Evolutionary conservation across 2,113 vertebrate genomes (phyloP), one percentile per base, ranked within the genome.

Genomic region (Phyllostomus discolor): DNA sequence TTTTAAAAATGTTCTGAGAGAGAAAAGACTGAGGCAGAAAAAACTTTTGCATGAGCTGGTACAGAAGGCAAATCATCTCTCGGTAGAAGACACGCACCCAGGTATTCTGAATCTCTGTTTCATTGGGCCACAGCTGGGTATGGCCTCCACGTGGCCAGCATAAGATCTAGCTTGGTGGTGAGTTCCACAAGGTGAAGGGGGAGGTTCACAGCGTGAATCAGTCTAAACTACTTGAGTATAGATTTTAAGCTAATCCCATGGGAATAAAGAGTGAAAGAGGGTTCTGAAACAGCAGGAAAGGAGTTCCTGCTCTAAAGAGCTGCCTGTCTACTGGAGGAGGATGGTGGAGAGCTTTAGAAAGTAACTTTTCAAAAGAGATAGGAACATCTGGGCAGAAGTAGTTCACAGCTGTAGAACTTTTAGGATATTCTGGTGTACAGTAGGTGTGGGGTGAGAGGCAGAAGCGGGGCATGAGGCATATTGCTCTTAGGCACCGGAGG

Each of bases 1-100:
- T 97, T 99, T 99, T 98, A 99, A 99, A 97, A 99, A 98, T 38
- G 99, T 99, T 91, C 98, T 99, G 93, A 99, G 97, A 97, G 99
- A 99, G 97, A 99, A 99, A 98, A 99, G 98, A 93, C 98, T 99
- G 97, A 99, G 98, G 92, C 99, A 98, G 89, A 99, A 99, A 87
- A 99, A 98, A 94, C 98, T 99, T 96, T 98, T 99, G 94, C 99
- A 98, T 95, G 99, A 99, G 90, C 97, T 99, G 96, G 99, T 98
- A 0, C 99, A 98, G 54, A 99, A 99, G 73, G 99, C 98, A 80
- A 99, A 98, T 96, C 99, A 97, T 95, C 98, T 98, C 96, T 99
- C 99, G 10, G 90, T 98, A 92, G 99, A 99, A 57, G 99, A 99
- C 93, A 97, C 98, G 82, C 95, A 98, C 84, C 91, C 98, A 99